These are phyloP conservation scores for Orchesella cincta DNA, from an alignment of 1,140 invertebrate genomes.

Conservation along the genomic window DNA sequence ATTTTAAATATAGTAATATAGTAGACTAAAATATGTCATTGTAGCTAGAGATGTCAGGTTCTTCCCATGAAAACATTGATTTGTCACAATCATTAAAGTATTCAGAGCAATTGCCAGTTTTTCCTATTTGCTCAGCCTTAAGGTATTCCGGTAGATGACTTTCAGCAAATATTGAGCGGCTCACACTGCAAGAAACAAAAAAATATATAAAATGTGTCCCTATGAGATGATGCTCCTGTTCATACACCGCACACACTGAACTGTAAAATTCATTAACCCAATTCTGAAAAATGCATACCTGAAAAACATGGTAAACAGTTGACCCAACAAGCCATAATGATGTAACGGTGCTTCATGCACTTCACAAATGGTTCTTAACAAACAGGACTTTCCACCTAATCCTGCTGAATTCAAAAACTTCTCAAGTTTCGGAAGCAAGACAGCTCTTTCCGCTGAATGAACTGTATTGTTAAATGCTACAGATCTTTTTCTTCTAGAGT, in stretches of 20 bases:
- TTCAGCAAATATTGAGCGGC: conserved; percentile 39
- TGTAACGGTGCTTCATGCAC: conserved; percentile 41
- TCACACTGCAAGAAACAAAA: conserved; percentile 31
- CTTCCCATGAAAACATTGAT: conserved; percentile 39
- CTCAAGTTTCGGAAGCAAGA: conserved; percentile 43
- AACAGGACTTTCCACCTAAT: conserved; percentile 38
- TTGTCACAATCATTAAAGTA: conserved; percentile 26
- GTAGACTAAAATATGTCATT: too few species aligned
- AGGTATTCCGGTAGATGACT: conserved; percentile 38
- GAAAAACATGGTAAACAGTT: conserved; percentile 44
- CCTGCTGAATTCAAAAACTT: conserved; percentile 38
- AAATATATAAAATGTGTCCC: too few species aligned
- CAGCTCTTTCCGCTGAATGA: conserved; percentile 32
- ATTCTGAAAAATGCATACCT: conserved; percentile 34
- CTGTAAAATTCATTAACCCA: neutral
- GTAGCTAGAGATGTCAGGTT: too few species aligned
- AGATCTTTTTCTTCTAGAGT: conserved; percentile 11
- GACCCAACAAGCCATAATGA: conserved; percentile 45
- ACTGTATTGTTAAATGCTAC: conserved; percentile 5
- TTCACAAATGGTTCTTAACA: conserved; percentile 48
- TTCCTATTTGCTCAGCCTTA: conserved; percentile 40
- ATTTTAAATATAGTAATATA: too few species aligned
- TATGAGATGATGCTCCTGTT: too few species aligned
- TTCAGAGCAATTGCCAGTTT: conserved; percentile 33
- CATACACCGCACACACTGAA: too few species aligned